Evolutionary conservation across 1,140 invertebrate genomes (phyloP).

Genomic region (Drosophila guanche): DNA sequence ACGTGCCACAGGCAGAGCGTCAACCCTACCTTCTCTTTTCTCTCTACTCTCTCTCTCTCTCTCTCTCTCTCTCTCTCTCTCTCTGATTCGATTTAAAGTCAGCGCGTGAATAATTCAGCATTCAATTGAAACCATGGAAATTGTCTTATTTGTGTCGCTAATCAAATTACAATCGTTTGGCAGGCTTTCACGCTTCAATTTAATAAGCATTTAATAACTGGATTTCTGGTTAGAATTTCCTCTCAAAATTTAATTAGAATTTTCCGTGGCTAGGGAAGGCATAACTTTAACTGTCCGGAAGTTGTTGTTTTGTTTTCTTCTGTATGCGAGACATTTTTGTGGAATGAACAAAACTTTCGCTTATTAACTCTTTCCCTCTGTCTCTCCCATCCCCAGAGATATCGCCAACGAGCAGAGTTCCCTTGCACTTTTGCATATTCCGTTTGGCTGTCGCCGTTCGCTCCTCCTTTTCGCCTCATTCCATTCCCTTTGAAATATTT

Average conservation of each 20-base stretch:
- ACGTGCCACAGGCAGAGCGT: slow-evolving; percentile 47
- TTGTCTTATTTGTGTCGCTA: background rate
- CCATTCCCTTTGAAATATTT: slow-evolving; percentile 71
- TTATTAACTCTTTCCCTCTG: background rate
- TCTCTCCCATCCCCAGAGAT: background rate
- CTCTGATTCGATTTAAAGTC: slow-evolving; percentile 21
- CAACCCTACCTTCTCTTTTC: background rate
- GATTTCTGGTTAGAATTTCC: background rate
- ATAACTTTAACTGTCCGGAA: too few relatives aligned
- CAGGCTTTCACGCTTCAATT: background rate
- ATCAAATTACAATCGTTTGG: slow-evolving; percentile 25
- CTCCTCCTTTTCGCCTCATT: slow-evolving; percentile 7
- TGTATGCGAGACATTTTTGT: too few relatives aligned
- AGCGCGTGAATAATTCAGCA: slow-evolving; percentile 6
- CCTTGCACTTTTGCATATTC: slow-evolving; percentile 44
- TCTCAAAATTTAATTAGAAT: too few relatives aligned
- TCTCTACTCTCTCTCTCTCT: too few relatives aligned
- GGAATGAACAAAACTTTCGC: background rate
- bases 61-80: too few relatives aligned
- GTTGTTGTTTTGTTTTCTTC: background rate
- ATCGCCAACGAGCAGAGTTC: background rate
- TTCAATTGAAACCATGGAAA: slow-evolving; percentile 1
- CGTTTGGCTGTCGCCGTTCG: slow-evolving; percentile 4
- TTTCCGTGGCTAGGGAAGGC: too few relatives aligned
- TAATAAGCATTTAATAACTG: background rate